Base-by-base conservation (phyloP, 2,888 invertebrate species). In the Callyntrura sp. region DNA sequence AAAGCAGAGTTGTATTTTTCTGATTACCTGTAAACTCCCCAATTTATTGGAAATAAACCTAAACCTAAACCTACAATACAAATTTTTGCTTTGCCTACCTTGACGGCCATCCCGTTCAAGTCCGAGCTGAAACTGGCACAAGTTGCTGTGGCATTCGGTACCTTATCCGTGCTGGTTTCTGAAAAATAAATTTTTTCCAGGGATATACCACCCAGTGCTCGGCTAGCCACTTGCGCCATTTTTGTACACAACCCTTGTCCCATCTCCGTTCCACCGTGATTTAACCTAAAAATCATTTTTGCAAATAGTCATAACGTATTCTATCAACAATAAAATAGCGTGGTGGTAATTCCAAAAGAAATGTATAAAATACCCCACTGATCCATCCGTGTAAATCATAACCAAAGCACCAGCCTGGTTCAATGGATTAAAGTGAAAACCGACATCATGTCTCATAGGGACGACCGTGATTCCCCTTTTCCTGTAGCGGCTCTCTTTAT, bases 221-320 rank as follows among this genome's bases (percentile, higher is more conserved):
- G 95, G 68, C 98, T 97, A 3, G 98, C 97, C 12, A 98, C 96
- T 95, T 96, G 94, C 9, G 98, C 96, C 97, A 98, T 98, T 95
- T 99, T 99, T 0, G 98, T 99, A 94, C 98, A 97, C 5, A 99
- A 95, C 0, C 99, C 99, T 95, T 99, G 99, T 0, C 99, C 99
- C 97, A 99, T 99, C 95, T 99, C 99, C 9, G 97, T 97, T n/a
- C 95, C 95, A 57, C 95, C 95, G 92, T 95, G 95, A 9, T 94
- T 94, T 3, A 95, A 90, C 2, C 35, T 35, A 35, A 35, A 35
- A n/a, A n/a, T n/a, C n/a, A n/a, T n/a, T n/a, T n/a, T n/a, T n/a
- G n/a, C n/a, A n/a, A n/a, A n/a, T n/a, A n/a, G n/a, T n/a, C n/a
- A n/a, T n/a, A n/a, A n/a, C n/a, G n/a, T n/a, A n/a, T n/a, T n/a